Conservation (phyloP, 1,140 invertebrate species). For the Heliconius hewitsoni region DNA sequence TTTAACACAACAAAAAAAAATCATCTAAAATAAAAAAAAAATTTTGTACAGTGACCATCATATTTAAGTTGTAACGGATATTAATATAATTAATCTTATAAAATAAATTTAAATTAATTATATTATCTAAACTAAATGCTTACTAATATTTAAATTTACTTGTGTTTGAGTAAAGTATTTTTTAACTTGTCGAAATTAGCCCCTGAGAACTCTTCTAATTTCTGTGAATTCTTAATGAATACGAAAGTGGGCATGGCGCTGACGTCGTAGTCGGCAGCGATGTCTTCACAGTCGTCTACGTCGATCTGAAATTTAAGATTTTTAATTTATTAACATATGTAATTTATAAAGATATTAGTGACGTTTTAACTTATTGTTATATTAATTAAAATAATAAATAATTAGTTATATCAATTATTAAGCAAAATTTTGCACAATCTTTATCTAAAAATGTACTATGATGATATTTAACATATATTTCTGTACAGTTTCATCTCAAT, state of each 20-base stretch:
- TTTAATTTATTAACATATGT: neutral
- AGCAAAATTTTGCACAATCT: too few relatives aligned
- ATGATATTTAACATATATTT: too few relatives aligned
- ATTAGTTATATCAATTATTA: too few relatives aligned
- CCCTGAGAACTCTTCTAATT: slow-evolving; percentile 89
- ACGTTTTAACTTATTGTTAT: too few relatives aligned
- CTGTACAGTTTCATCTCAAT: too few relatives aligned
- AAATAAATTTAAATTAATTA: slow-evolving; percentile 1
- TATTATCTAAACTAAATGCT: neutral
- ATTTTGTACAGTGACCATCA: neutral
- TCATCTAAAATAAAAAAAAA: neutral
- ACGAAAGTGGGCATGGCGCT: slow-evolving; percentile 96
- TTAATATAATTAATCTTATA: slow-evolving; percentile 8
- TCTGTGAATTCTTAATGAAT: slow-evolving; percentile 90
- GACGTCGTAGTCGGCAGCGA: slow-evolving; percentile 90
- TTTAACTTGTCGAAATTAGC: slow-evolving; percentile 90
- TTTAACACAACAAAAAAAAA: neutral
- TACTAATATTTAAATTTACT: slow-evolving; percentile 51
- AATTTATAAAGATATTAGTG: neutral
- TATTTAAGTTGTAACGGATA: neutral
- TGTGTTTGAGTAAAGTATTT: slow-evolving; percentile 83
- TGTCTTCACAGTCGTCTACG: slow-evolving; percentile 93
- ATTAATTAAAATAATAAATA: too few relatives aligned
- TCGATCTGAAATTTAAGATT: slow-evolving; percentile 87
- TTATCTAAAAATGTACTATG: too few relatives aligned